Evolutionary conservation across 2,113 vertebrate genomes (phyloP), one percentile per base, ranked within the genome.

Genomic region (Ictalurus punctatus): DNA sequence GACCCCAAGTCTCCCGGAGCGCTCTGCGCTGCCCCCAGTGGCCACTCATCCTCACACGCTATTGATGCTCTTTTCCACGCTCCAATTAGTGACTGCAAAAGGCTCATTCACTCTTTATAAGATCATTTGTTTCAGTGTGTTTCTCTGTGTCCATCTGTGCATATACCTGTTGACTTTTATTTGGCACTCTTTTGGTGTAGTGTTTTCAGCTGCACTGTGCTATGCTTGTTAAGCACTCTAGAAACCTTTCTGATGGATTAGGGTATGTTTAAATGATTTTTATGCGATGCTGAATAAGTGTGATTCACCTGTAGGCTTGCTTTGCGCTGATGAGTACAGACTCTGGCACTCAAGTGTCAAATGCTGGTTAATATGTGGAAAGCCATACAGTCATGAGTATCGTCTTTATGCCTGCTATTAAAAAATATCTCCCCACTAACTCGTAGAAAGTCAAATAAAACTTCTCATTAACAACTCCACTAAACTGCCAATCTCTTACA

Each of bases 1-100:
- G 93, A 95, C 95, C 95, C 93, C 89, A 17, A 91, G 92, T 92
- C 93, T 94, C 94, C 94, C 91, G 76, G 92, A 95, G 94, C 90
- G 92, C 91, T 90, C 83, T 87, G 86, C 84, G 52, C 88, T 90
- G 89, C 90, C 89, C 89, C 89, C 90, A 85, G 87, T 91, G 91
- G 89, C 91, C 85, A 91, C 85, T 91, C 85, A 89, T 86, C 89
- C 89, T 88, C 87, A 89, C 67, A 30, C 74, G 67, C 73, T 87
- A 40, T 81, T 86, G 86, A 90, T 91, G 87, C 58, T 91, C 89
- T 91, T 91, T 90, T 87, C 90, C 88, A 90, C 27, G 88, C 90
- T 91, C 90, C 91, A 91, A 89, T 92, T 92, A 90, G 86, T 86
- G 69, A 65, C 87, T 85, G 85, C 81, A 85, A 89, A 91, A 90